phyloP scores from a whole-genome alignment of 2,797 vertebrate species.

The Trachurus trachurus region DNA sequence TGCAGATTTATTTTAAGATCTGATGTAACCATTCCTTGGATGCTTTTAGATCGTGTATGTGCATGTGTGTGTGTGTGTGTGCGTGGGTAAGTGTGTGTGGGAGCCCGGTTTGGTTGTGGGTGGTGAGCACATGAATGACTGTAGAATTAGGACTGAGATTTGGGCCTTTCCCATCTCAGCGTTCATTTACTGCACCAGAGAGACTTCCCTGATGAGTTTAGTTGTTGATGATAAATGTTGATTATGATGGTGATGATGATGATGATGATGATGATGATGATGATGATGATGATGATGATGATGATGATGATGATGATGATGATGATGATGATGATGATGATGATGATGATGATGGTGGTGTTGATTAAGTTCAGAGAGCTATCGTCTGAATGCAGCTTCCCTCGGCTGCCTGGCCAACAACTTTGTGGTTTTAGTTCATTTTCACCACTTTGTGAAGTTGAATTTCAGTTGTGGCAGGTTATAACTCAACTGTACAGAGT shows the following conservation, averaged over 20 bases:
- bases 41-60: constrained; percentile 6
- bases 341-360: neutral
- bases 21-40: constrained; percentile 42
- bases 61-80: constrained; percentile 3
- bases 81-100: constrained; percentile 12
- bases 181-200: constrained; percentile 12
- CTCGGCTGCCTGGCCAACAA: neutral
- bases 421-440: neutral
- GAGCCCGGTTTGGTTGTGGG: constrained; percentile 27
- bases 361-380: neutral
- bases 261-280: too few species aligned
- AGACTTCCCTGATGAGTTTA: constrained; percentile 1
- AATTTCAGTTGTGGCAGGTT: too few species aligned
- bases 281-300: neutral
- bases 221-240: neutral
- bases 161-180: constrained; percentile 24
- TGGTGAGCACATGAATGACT: constrained; percentile 52
- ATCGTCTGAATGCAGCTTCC: neutral
- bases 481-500: neutral
- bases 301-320: neutral
- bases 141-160: constrained; percentile 40
- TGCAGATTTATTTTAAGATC: constrained; percentile 42
- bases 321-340: neutral
- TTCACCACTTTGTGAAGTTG: too few species aligned
- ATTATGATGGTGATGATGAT: neutral